Evolutionary conservation across 2,888 invertebrate species (phyloP).

Genomic region (Phlogophora meticulosa): DNA sequence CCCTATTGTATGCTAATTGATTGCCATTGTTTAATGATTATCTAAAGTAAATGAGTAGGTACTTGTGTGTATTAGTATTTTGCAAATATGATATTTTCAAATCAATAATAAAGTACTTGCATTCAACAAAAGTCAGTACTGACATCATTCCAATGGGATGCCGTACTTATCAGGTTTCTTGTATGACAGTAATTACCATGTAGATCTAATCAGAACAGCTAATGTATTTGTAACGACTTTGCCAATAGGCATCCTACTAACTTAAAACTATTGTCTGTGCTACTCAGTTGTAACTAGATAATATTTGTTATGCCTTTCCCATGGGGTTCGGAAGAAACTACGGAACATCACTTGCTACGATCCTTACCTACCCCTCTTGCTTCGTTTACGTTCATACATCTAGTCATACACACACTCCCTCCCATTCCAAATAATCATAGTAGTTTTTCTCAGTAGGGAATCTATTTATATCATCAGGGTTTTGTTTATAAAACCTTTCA

Average conservation of each 20-base stretch:
- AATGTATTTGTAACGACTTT: conserved; percentile 43
- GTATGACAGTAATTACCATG: conserved; percentile 6
- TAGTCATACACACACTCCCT: too few relatives aligned
- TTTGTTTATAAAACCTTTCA: conserved; percentile 27
- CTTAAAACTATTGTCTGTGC: neutral
- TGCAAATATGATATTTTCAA: too few relatives aligned
- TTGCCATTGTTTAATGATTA: neutral
- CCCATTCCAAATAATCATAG: too few relatives aligned
- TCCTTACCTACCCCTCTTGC: too few relatives aligned
- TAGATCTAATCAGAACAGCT: conserved; percentile 24
- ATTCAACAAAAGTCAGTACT: neutral
- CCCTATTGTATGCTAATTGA: neutral
- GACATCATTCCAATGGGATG: neutral
- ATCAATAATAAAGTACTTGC: neutral
- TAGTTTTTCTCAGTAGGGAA: neutral
- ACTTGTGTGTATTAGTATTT: too few relatives aligned
- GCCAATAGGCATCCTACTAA: conserved; percentile 12
- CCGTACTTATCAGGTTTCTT: conserved; percentile 14
- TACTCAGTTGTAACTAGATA: conserved; percentile 17
- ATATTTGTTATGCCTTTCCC: conserved; percentile 3
- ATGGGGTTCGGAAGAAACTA: too few relatives aligned
- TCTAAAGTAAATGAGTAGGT: neutral
- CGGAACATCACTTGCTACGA: too few relatives aligned
- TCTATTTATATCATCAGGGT: conserved; percentile 1
- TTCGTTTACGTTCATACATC: too few relatives aligned